Percentiles rank a stretch among this genome's conserved stretches.
Evolutionary conservation across 1,140 invertebrate species (phyloP).

Genomic region (Chrysoperla carnea): DNA sequence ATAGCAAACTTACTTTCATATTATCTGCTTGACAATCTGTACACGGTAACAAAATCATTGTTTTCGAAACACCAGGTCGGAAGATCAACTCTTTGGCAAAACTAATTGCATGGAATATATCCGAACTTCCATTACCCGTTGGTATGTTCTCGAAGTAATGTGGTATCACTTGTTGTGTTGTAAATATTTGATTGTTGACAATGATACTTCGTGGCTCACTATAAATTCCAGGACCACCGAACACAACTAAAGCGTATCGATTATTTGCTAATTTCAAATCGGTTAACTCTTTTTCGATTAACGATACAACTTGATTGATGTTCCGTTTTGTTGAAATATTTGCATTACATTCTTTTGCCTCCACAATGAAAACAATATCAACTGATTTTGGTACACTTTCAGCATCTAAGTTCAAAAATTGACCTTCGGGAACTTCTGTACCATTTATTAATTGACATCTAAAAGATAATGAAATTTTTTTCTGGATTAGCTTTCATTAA

Average conservation of each 20-base stretch:
- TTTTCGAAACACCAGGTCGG: constrained; percentile 69
- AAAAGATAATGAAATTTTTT: constrained; percentile 2
- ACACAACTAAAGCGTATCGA: constrained; percentile 55
- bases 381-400: constrained; percentile 38
- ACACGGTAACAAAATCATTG: constrained; percentile 67
- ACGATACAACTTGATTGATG: constrained; percentile 42
- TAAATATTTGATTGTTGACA: constrained; percentile 47
- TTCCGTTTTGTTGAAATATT: constrained; percentile 40
- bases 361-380: constrained; percentile 77
- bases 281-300: constrained; percentile 46
- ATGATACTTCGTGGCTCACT: constrained; percentile 47
- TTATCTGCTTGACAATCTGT: constrained; percentile 45
- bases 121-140: constrained; percentile 42
- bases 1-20: constrained; percentile 35
- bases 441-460: constrained; percentile 45
- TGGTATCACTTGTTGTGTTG: constrained; percentile 31
- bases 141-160: constrained; percentile 39
- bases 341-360: constrained; percentile 66
- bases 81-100: constrained; percentile 59
- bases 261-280: constrained; percentile 41
- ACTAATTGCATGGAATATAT: constrained; percentile 57
- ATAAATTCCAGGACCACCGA: constrained; percentile 56
- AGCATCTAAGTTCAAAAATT: constrained; percentile 35
- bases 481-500: neutral
- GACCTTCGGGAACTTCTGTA: constrained; percentile 49